Conservation (phyloP, 1,140 invertebrate species). For the Ostrea denselamellosa region DNA sequence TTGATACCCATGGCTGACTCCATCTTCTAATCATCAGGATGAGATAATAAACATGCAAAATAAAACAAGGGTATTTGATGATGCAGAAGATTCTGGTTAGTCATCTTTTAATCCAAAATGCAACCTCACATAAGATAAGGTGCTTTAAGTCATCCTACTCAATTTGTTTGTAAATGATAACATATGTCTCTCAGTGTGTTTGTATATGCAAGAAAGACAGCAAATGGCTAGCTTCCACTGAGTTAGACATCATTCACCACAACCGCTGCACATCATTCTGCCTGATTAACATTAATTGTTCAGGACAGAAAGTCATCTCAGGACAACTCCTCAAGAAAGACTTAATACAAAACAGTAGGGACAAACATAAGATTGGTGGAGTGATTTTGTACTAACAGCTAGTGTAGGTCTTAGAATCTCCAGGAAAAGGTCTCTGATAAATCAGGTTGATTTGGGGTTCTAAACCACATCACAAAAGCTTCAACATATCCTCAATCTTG, state of each 20-base stretch:
- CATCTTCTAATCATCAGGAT: no score
- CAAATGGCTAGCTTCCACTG: neutral
- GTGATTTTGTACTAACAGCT: neutral
- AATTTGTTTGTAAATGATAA: conserved; percentile 26
- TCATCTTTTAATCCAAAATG: conserved; percentile 6
- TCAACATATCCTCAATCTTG: neutral
- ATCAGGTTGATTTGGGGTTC: conserved; percentile 30
- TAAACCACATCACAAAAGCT: conserved; percentile 13
- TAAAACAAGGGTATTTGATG: no score
- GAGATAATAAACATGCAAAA: no score
- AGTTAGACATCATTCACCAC: neutral
- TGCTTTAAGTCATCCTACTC: conserved; percentile 25
- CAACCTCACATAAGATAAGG: neutral
- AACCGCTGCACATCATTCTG: neutral
- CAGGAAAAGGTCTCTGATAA: neutral
- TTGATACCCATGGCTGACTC: no score
- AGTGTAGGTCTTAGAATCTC: neutral
- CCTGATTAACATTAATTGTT: neutral
- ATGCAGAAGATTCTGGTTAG: no score
- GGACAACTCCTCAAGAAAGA: neutral
- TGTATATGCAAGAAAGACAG: neutral
- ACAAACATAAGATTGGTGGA: neutral
- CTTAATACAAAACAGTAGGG: conserved; percentile 4
- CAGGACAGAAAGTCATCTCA: conserved; percentile 18
- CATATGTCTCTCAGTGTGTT: neutral